phyloP scores from a whole-genome alignment of 2,113 vertebrate genomes.

The Lethenteron camtschaticum region DNA sequence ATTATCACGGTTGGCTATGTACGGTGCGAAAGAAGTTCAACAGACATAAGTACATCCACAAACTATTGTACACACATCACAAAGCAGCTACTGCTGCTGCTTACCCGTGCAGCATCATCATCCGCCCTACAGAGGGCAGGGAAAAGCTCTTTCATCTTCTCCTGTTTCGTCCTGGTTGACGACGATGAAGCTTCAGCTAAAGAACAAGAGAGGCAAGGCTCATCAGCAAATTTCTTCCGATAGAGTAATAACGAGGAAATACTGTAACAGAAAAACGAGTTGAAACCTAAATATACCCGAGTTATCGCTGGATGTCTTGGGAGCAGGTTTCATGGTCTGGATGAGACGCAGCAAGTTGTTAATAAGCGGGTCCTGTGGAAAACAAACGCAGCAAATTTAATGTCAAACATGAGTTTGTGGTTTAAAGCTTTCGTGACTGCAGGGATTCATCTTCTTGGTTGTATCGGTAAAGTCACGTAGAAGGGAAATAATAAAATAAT shows the following conservation, averaged over 20 bases:
- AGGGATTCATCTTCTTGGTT: no score
- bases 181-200: no score
- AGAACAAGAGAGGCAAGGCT: no score
- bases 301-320: conserved; percentile 32
- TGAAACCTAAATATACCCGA: conserved; percentile 27
- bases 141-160: conserved; percentile 62
- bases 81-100: not conserved
- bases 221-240: no score
- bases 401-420: no score
- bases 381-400: no score
- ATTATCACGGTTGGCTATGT: no score
- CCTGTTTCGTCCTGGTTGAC: conserved; percentile 27
- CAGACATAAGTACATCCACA: not conserved
- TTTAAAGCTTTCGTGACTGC: no score
- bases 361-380: conserved; percentile 57
- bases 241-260: no score
- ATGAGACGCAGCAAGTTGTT: conserved; percentile 76
- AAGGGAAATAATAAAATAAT: no score
- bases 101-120: conserved; percentile 44
- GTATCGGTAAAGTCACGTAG: no score
- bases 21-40: not conserved
- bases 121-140: conserved; percentile 67
- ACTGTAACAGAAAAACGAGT: no score
- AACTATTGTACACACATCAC: not conserved
- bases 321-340: conserved; percentile 73